These are phyloP conservation scores for Oscheius sp. DNA, from an alignment of 2,888 invertebrate species.

Conservation along the genomic window DNA sequence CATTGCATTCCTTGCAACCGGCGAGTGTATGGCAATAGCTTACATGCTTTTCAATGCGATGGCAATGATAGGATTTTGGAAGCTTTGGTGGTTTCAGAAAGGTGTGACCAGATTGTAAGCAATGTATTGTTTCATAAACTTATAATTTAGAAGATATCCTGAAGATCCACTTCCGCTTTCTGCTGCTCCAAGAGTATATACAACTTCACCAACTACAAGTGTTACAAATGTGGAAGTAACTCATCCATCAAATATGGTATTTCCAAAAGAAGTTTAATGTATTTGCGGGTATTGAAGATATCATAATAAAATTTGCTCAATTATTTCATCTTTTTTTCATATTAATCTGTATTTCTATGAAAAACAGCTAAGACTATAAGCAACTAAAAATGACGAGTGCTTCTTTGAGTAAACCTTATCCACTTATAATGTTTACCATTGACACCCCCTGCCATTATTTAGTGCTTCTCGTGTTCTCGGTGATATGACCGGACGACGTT, in stretches of 20 bases:
- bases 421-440: too few species aligned
- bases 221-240: not conserved
- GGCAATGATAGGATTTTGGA: not conserved
- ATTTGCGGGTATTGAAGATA: not conserved
- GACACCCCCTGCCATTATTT: too few species aligned
- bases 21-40: not conserved
- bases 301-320: not conserved
- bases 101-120: slow-evolving; percentile 6
- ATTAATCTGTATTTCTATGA: not conserved
- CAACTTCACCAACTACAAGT: not conserved
- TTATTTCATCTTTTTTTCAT: not conserved
- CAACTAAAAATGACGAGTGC: not conserved
- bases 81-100: slow-evolving; percentile 1
- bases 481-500: too few species aligned
- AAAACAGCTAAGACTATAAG: not conserved
- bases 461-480: too few species aligned
- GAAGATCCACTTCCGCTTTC: not conserved
- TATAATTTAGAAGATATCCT: slow-evolving; percentile 1
- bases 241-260: not conserved
- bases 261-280: not conserved
- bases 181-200: not conserved
- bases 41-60: not conserved
- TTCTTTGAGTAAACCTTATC: too few species aligned
- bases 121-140: not conserved
- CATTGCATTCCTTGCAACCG: not conserved